phyloP scores from a whole-genome alignment of 2,888 invertebrate species.

The Zygothrica quintamaculata region DNA sequence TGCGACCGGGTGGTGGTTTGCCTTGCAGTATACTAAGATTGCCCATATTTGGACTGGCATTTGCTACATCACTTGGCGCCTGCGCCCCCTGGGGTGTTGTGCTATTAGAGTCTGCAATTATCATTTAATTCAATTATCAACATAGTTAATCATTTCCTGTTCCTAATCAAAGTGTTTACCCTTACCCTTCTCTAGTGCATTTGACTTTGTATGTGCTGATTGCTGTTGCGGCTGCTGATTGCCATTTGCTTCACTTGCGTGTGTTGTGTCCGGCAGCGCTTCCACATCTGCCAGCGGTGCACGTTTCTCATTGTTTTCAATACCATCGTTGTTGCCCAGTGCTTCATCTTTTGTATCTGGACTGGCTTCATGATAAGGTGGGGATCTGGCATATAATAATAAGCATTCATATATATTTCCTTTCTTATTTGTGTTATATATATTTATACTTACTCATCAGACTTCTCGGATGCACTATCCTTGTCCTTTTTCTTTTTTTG shows the following conservation, averaged over 20 bases:
- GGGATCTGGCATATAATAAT: conserved; percentile 52
- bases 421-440: neutral
- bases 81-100: conserved; percentile 62
- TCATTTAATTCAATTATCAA: neutral
- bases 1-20: conserved; percentile 79
- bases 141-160: neutral
- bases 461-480: conserved; percentile 91
- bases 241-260: conserved; percentile 55
- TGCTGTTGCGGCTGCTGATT: conserved; percentile 52
- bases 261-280: conserved; percentile 77
- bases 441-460: conserved; percentile 89
- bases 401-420: too few relatives aligned
- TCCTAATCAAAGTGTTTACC: too few relatives aligned
- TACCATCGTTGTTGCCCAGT: conserved; percentile 52
- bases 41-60: conserved; percentile 53
- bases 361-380: conserved; percentile 69
- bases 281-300: conserved; percentile 83
- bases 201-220: conserved; percentile 44
- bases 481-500: conserved; percentile 91
- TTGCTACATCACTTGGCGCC: conserved; percentile 61
- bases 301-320: conserved; percentile 68
- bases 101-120: conserved; percentile 49
- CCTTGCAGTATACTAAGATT: conserved; percentile 81
- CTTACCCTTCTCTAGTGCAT: conserved; percentile 61
- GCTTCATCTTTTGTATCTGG: conserved; percentile 71